phyloP scores from a whole-genome alignment of 2,113 vertebrate species.

The Sceloporus undulatus region DNA sequence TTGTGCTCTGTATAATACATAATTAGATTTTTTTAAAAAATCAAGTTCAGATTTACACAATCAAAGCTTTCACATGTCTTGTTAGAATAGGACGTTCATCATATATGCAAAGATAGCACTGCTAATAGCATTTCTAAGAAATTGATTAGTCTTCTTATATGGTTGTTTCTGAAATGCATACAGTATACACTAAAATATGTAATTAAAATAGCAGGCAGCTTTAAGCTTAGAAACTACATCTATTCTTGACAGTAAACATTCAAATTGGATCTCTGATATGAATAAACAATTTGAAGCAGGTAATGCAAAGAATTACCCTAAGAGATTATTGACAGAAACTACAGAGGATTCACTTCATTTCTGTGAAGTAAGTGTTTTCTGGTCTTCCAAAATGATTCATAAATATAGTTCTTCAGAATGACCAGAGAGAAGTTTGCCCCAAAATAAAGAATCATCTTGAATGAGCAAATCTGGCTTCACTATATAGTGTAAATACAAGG shows the following conservation, averaged over 20 bases:
- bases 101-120: neutral
- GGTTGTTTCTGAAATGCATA: neutral
- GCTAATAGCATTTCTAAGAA: neutral
- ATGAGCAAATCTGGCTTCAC: neutral
- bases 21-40: neutral
- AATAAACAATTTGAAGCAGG: neutral
- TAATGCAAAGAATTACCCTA: neutral
- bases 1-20: neutral
- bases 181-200: neutral
- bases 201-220: neutral
- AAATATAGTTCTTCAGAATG: neutral
- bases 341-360: neutral
- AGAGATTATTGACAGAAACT: neutral
- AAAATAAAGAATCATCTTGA: neutral
- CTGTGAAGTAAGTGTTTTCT: slow-evolving; percentile 1
- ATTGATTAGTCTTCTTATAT: neutral
- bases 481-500: neutral
- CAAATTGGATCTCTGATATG: neutral
- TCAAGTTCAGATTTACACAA: neutral
- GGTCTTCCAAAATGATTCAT: neutral
- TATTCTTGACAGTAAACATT: neutral
- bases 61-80: neutral
- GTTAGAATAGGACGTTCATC: neutral
- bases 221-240: neutral
- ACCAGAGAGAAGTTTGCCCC: neutral